Percentiles rank a stretch among this genome's conserved stretches.
Conservation (phyloP, 2,797 vertebrate genomes). For the Neosilurus hyrtlii region DNA sequence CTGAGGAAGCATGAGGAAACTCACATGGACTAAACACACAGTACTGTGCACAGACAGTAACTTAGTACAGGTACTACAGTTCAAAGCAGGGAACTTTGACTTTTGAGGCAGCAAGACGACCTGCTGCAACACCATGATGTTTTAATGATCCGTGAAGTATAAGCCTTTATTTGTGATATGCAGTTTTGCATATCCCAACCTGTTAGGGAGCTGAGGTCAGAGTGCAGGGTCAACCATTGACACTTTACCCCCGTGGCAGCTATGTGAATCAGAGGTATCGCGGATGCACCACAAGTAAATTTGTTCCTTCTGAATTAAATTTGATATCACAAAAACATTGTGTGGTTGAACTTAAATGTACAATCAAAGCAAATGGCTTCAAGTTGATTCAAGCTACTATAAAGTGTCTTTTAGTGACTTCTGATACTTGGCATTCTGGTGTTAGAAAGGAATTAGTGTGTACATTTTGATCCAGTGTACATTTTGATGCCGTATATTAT, state of each 20-base stretch:
- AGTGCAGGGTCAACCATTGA: too few species aligned
- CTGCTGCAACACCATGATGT: background rate
- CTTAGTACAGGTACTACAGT: background rate
- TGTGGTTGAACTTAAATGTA: background rate
- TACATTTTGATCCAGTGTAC: too few species aligned
- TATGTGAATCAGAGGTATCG: background rate
- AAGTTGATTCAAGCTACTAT: too few species aligned
- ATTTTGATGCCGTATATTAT: too few species aligned
- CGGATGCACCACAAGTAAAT: background rate
- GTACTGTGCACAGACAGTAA: background rate
- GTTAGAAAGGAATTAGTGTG: background rate
- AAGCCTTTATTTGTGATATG: background rate
- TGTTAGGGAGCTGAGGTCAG: too few species aligned
- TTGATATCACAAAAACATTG: background rate
- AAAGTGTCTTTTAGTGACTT: background rate
- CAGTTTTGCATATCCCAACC: too few species aligned
- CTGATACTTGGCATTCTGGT: background rate
- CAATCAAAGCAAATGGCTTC: background rate
- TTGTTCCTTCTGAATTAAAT: background rate
- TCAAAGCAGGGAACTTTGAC: background rate
- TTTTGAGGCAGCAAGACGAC: background rate
- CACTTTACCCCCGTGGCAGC: too few species aligned
- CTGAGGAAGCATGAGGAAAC: background rate
- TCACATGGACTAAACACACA: background rate
- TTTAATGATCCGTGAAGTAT: background rate